Conservation (phyloP, 2,113 vertebrate genomes). For the Seriola aureovittata region DNA sequence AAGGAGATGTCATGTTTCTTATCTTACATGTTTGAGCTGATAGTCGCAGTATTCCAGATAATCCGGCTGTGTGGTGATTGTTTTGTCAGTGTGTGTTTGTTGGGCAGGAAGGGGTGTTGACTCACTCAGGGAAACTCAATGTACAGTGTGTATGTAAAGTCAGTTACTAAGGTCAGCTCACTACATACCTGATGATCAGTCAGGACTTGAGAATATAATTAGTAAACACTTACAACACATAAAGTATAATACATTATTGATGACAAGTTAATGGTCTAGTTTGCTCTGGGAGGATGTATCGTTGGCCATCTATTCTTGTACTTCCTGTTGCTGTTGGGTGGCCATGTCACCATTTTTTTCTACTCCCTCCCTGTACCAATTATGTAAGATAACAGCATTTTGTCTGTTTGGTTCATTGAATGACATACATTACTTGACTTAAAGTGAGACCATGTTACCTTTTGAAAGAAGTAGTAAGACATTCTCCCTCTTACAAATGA, state of each 20-base stretch:
- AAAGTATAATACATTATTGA: conserved; percentile 4
- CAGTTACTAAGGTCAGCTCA: not conserved
- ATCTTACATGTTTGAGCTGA: conserved; percentile 20
- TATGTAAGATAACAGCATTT: conserved; percentile 34
- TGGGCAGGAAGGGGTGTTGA: conserved; percentile 32
- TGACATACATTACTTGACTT: not conserved
- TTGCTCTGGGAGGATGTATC: conserved; percentile 44
- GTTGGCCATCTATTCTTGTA: conserved; percentile 43
- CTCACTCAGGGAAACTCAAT: conserved; percentile 6
- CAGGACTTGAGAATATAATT: not conserved
- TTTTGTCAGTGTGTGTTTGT: conserved; percentile 12
- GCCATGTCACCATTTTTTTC: conserved; percentile 22
- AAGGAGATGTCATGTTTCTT: conserved; percentile 12
- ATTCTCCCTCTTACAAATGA: not conserved
- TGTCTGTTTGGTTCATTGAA: not conserved
- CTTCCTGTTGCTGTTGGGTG: conserved; percentile 58
- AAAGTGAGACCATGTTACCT: not conserved
- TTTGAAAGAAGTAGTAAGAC: not conserved
- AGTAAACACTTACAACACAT: conserved; percentile 8
- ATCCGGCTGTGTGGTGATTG: not conserved
- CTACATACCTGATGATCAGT: not conserved
- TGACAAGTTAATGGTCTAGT: conserved; percentile 34
- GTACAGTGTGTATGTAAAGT: not conserved
- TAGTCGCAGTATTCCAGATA: conserved; percentile 11
- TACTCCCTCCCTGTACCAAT: conserved; percentile 1